Percentiles rank a stretch among this genome's conserved stretches.
These are phyloP conservation scores for Phrynocephalus forsythii DNA, from an alignment of 2,797 vertebrate species.

Conservation along the genomic window DNA sequence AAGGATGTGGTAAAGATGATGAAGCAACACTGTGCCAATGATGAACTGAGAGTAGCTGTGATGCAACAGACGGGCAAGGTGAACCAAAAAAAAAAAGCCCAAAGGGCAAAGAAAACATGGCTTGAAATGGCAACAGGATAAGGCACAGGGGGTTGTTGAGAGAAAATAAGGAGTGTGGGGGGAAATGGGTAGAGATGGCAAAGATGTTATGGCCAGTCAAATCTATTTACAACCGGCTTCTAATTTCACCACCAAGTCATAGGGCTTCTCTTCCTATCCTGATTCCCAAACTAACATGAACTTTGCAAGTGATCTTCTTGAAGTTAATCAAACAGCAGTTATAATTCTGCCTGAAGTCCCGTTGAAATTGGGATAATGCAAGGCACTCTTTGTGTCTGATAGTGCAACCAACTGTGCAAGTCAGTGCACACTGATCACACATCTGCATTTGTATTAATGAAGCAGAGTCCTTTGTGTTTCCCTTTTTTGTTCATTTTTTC, in stretches of 20 bases:
- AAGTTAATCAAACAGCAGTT: background rate
- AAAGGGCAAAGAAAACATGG: too few species aligned
- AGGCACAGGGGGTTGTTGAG: background rate
- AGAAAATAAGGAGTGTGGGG: too few species aligned
- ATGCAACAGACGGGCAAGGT: background rate
- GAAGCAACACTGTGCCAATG: background rate
- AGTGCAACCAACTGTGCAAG: too few species aligned
- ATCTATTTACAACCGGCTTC: background rate
- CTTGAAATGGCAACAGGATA: background rate
- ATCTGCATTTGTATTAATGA: too few species aligned
- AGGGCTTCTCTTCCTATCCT: background rate
- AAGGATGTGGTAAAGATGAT: background rate
- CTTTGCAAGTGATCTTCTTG: background rate
- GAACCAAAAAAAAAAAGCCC: background rate
- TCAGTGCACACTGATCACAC: too few species aligned
- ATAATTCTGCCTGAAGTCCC: background rate
- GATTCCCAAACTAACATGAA: background rate
- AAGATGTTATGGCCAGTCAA: background rate
- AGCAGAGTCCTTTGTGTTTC: too few species aligned
- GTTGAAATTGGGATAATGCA: too few species aligned
- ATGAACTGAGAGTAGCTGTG: background rate
- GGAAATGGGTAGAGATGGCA: background rate
- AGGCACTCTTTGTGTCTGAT: too few species aligned
- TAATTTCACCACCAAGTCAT: background rate
- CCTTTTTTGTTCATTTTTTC: too few species aligned